Evolutionary conservation across 2,113 vertebrate genomes (phyloP).

Genomic region (Amphiprion ocellaris): DNA sequence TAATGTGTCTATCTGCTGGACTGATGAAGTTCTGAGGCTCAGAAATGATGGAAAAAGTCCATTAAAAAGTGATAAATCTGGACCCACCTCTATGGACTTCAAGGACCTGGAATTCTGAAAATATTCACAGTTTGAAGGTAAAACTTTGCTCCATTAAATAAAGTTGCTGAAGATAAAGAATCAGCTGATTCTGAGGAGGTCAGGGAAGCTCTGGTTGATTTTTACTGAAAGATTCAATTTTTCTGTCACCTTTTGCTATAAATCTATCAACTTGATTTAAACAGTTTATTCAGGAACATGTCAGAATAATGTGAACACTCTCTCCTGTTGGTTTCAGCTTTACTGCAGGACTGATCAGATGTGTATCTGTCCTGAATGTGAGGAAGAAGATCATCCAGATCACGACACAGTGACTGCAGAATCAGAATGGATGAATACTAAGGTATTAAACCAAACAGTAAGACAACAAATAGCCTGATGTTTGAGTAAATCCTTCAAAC

Average conservation of each 20-base stretch:
- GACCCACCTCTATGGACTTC: too few relatives aligned
- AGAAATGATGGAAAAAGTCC: too few relatives aligned
- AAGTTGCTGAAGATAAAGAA: too few relatives aligned
- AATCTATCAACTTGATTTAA: background rate
- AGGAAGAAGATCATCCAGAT: conserved; percentile 57
- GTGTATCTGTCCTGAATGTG: conserved; percentile 78
- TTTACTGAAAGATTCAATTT: too few relatives aligned
- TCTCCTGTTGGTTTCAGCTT: conserved; percentile 50
- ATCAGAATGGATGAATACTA: conserved; percentile 72
- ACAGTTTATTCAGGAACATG: background rate
- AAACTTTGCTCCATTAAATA: too few relatives aligned
- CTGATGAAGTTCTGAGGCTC: too few relatives aligned
- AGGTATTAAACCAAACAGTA: conserved; percentile 49
- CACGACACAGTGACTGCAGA: conserved; percentile 72
- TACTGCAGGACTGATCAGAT: conserved; percentile 76
- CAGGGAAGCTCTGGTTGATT: too few relatives aligned
- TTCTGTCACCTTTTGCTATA: background rate
- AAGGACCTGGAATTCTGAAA: too few relatives aligned
- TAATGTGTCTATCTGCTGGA: too few relatives aligned
- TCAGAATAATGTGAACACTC: background rate
- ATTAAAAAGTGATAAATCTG: too few relatives aligned
- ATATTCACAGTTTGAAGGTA: too few relatives aligned
- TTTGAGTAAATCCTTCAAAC: background rate
- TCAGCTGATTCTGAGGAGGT: too few relatives aligned
- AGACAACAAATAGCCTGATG: background rate